A percentile compares a stretch with the other conserved stretches of the same genome.
Evolutionary conservation across 1,140 invertebrate species (phyloP).

Genomic region (Coenobita brevimanus): DNA sequence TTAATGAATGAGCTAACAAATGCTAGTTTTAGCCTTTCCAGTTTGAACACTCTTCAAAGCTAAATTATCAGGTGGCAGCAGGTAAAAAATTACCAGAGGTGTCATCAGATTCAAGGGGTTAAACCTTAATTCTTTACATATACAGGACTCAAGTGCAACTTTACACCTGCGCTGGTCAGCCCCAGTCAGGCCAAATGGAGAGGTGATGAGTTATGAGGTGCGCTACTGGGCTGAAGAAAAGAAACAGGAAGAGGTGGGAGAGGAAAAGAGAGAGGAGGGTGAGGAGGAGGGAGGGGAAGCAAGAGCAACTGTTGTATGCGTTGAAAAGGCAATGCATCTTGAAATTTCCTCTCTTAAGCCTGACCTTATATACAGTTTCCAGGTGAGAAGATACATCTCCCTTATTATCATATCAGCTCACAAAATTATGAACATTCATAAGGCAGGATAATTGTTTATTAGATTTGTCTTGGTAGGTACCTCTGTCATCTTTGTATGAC

Average conservation of each 20-base stretch:
- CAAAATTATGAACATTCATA: too few species aligned
- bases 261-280: neutral
- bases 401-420: too few species aligned
- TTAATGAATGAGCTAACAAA: too few species aligned
- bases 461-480: too few species aligned
- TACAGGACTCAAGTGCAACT: constrained; percentile 24
- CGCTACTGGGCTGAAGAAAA: constrained; percentile 77
- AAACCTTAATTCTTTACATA: too few species aligned
- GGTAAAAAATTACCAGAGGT: too few species aligned
- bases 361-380: neutral
- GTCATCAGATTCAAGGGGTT: too few species aligned
- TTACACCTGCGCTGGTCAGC: constrained; percentile 82
- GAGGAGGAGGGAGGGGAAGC: neutral
- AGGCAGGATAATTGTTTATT: too few species aligned
- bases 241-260: neutral
- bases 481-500: too few species aligned
- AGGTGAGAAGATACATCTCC: constrained; percentile 5
- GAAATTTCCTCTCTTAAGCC: neutral
- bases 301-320: neutral
- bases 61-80: too few species aligned
- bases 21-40: too few species aligned
- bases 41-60: too few species aligned
- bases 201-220: constrained; percentile 82
- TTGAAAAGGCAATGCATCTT: neutral
- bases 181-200: constrained; percentile 82